These are phyloP conservation scores for Leucoraja ocellata DNA, from an alignment of 2,797 vertebrate genomes.

Conservation along the genomic window DNA sequence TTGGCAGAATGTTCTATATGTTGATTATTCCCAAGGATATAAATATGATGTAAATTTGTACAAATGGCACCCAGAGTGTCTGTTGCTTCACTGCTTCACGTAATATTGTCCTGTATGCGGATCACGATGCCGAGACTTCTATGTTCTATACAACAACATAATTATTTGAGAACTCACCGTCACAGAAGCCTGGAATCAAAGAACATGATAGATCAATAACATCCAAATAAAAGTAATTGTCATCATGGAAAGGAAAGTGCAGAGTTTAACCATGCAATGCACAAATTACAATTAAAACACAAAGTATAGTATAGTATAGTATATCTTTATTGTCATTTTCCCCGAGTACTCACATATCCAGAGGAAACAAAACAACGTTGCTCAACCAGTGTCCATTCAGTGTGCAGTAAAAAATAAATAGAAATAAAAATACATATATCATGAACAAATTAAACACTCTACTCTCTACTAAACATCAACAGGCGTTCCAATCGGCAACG, in stretches of 20 bases:
- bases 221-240: background rate
- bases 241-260: background rate
- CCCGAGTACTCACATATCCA: no score
- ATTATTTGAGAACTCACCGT: background rate
- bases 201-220: background rate
- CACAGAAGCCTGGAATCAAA: background rate
- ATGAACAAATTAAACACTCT: no score
- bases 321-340: no score
- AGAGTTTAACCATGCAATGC: no score
- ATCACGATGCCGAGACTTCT: background rate
- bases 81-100: background rate
- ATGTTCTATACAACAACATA: background rate
- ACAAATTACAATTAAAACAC: no score
- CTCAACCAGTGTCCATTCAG: no score
- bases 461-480: no score
- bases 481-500: no score
- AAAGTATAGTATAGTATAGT: no score
- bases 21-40: background rate
- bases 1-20: background rate
- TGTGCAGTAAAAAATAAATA: no score
- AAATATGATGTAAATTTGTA: background rate
- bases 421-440: no score
- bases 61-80: background rate
- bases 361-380: no score
- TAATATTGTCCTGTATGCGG: background rate